A percentile compares a stretch with the other conserved stretches of the same genome.
These are phyloP conservation scores for Perca flavescens DNA, from an alignment of 2,113 vertebrate genomes.

Conservation along the genomic window DNA sequence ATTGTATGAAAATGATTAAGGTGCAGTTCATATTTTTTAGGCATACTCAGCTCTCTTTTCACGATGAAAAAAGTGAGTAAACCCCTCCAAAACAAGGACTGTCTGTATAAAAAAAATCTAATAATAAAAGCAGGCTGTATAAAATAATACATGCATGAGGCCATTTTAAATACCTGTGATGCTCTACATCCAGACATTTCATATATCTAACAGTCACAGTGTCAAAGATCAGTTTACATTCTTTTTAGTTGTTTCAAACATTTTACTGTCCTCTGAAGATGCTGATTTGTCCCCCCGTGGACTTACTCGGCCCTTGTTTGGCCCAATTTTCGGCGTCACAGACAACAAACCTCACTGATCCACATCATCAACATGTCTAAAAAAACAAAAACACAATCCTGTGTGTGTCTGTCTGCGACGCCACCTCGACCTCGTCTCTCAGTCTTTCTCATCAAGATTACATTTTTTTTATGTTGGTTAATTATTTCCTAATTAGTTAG, in stretches of 20 bases:
- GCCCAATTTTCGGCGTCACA: not conserved
- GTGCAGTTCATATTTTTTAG: too few species aligned
- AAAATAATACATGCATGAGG: too few species aligned
- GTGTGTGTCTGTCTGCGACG: not conserved
- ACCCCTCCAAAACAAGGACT: too few species aligned
- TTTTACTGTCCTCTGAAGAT: not conserved
- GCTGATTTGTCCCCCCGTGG: not conserved
- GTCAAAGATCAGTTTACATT: not conserved
- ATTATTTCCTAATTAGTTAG: slow-evolving; percentile 74
- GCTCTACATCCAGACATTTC: not conserved
- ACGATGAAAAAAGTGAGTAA: too few species aligned
- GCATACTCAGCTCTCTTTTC: too few species aligned
- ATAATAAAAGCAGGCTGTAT: too few species aligned
- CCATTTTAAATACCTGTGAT: too few species aligned
- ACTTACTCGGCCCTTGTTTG: not conserved
- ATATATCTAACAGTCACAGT: not conserved
- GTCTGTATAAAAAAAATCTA: too few species aligned
- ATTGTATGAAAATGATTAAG: too few species aligned
- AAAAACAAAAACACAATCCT: not conserved
- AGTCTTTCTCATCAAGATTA: slow-evolving; percentile 43
- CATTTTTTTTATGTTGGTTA: slow-evolving; percentile 52
- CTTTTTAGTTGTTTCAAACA: too few species aligned
- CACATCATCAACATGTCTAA: not conserved
- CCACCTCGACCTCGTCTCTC: slow-evolving; percentile 30
- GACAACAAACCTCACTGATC: not conserved